These are phyloP conservation scores for Lethrus apterus DNA, from an alignment of 1,140 invertebrate genomes.

Conservation along the genomic window DNA sequence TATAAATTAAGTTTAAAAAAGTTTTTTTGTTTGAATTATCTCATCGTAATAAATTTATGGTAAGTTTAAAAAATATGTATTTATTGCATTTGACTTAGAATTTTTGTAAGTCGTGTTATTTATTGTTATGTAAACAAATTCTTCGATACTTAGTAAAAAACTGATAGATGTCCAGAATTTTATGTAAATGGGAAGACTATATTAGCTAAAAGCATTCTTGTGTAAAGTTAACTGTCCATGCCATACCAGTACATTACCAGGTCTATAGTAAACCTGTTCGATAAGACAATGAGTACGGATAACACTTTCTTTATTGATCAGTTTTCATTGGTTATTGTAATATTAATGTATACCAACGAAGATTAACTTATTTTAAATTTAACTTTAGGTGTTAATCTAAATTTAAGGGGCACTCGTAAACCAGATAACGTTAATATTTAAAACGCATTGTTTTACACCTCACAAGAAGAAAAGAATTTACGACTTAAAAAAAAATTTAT, in stretches of 20 bases:
- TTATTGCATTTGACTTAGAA: no score
- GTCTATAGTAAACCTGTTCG: constrained; percentile 19
- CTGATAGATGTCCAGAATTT: constrained; percentile 20
- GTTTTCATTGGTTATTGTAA: constrained; percentile 25
- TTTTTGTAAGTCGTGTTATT: no score
- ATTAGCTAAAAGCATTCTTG: constrained; percentile 30
- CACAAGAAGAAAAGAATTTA: constrained; percentile 11
- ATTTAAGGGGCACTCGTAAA: not conserved
- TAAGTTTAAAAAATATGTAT: no score
- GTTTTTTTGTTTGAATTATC: no score
- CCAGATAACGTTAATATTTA: constrained; percentile 6
- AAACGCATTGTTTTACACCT: constrained; percentile 7
- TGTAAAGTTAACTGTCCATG: constrained; percentile 25
- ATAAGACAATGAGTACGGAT: constrained; percentile 25
- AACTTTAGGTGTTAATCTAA: constrained; percentile 13
- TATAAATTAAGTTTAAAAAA: no score
- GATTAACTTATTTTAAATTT: constrained; percentile 10
- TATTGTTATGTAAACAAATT: no score
- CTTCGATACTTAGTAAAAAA: no score
- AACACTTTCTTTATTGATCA: constrained; percentile 27
- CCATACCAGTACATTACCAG: constrained; percentile 23
- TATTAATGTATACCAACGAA: constrained; percentile 17
- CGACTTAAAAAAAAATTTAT: constrained; percentile 11
- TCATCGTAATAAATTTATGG: no score
- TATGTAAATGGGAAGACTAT: constrained; percentile 25